Conservation (phyloP, 2,113 vertebrate genomes). For the Oryzias woworae region DNA sequence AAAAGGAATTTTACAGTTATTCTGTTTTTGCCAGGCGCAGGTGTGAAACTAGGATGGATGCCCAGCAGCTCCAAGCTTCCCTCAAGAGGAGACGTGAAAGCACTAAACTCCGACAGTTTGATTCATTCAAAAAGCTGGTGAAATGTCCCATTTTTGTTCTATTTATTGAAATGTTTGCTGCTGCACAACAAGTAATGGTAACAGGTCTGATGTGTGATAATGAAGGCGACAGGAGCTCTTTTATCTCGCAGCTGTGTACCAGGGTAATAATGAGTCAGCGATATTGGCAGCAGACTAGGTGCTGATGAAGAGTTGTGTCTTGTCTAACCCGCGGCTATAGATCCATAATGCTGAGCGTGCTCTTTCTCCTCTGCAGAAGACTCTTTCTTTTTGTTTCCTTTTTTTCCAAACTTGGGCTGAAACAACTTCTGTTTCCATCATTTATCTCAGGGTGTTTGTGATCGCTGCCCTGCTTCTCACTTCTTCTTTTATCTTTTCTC, state of each 20-base stretch:
- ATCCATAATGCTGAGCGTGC: slow-evolving; percentile 73
- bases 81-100: slow-evolving; percentile 51
- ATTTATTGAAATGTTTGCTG: neutral
- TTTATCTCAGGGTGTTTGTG: slow-evolving; percentile 30
- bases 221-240: slow-evolving; percentile 24
- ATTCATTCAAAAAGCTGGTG: slow-evolving; percentile 40
- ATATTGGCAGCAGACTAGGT: slow-evolving; percentile 63
- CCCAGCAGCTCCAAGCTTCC: slow-evolving; percentile 57
- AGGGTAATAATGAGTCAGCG: slow-evolving; percentile 66
- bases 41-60: slow-evolving; percentile 62
- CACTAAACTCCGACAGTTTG: slow-evolving; percentile 41
- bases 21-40: slow-evolving; percentile 69
- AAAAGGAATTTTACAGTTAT: slow-evolving; percentile 66
- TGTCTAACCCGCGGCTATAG: slow-evolving; percentile 66
- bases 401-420: slow-evolving; percentile 37
- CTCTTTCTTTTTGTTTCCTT: slow-evolving; percentile 58
- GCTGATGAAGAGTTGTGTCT: slow-evolving; percentile 73
- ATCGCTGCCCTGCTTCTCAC: slow-evolving; percentile 19
- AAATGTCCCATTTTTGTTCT: slow-evolving; percentile 16
- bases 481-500: slow-evolving; percentile 35
- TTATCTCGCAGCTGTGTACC: slow-evolving; percentile 43
- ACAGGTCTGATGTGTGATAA: slow-evolving; percentile 31
- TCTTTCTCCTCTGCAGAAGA: slow-evolving; percentile 59
- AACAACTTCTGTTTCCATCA: slow-evolving; percentile 41
- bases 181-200: slow-evolving; percentile 5